phyloP scores from a whole-genome alignment of 1,140 invertebrate genomes.

The Calycopis cecrops region DNA sequence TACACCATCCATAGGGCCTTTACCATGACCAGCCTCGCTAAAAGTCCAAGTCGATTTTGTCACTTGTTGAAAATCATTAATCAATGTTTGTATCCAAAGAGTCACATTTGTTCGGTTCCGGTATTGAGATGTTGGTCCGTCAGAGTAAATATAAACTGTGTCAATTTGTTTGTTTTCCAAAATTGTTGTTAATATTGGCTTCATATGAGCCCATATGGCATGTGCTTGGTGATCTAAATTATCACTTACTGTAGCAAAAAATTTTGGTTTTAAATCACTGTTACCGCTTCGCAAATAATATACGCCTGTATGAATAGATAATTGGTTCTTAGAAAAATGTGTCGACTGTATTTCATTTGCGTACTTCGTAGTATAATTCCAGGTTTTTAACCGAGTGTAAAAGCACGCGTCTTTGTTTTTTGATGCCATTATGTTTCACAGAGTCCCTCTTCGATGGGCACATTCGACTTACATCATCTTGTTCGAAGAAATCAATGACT shows the following conservation, averaged over 20 bases:
- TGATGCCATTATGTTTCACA: conserved; percentile 3
- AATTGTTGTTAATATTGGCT: conserved; percentile 34
- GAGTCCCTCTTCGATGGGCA: conserved; percentile 2
- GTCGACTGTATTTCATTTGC: conserved; percentile 30
- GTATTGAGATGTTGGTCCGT: conserved; percentile 32
- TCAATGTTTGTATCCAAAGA: conserved; percentile 18
- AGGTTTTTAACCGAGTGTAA: conserved; percentile 7
- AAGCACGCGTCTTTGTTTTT: conserved; percentile 6
- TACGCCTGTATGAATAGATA: conserved; percentile 8
- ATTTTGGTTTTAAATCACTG: conserved; percentile 7
- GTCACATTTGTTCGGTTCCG: conserved; percentile 32
- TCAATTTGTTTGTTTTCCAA: conserved; percentile 20
- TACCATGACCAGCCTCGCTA: conserved; percentile 59
- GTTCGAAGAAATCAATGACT: background rate
- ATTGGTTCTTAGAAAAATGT: conserved; percentile 36
- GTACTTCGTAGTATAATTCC: conserved; percentile 45
- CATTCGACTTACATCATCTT: background rate
- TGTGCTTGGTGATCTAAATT: conserved; percentile 37
- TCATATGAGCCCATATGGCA: conserved; percentile 45
- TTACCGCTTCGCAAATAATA: background rate
- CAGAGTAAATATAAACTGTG: conserved; percentile 30
- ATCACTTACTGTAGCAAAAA: conserved; percentile 42
- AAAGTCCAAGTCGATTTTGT: conserved; percentile 51
- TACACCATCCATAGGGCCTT: conserved; percentile 61
- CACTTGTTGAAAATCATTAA: conserved; percentile 15